Conservation (phyloP, 2,797 vertebrate species). For the Artibeus jamaicensis region DNA sequence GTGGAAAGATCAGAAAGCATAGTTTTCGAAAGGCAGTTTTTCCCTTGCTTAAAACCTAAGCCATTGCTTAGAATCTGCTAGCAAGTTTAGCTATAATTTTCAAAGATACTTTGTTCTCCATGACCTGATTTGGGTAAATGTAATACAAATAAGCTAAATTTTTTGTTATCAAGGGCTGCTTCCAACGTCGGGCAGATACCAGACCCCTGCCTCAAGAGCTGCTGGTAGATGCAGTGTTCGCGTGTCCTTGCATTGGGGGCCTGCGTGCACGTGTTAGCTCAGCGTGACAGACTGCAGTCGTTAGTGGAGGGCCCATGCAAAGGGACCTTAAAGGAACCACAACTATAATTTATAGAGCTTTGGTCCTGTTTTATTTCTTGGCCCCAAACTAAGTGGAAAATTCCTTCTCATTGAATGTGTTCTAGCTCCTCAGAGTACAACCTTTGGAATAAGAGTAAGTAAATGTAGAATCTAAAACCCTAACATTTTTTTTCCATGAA, state of each 20-base stretch:
- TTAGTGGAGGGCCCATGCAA: not conserved
- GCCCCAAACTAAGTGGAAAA: conserved; percentile 33
- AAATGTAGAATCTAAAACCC: conserved; percentile 34
- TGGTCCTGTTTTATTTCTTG: conserved; percentile 9
- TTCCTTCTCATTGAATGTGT: conserved; percentile 33
- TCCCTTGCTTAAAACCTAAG: conserved; percentile 47
- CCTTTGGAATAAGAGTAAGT: conserved; percentile 48
- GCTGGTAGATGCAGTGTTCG: not conserved
- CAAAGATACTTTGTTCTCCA: conserved; percentile 40
- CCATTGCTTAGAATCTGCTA: conserved; percentile 25
- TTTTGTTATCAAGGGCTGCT: conserved; percentile 49
- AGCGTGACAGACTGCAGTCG: not conserved
- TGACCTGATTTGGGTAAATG: conserved; percentile 44
- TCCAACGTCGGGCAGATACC: conserved; percentile 38
- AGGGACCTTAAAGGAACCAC: conserved; percentile 37
- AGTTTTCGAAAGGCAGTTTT: conserved; percentile 61
- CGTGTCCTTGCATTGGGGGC: not conserved
- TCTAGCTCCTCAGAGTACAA: conserved; percentile 34
- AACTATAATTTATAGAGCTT: conserved; percentile 13
- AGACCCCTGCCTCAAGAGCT: conserved; percentile 34
- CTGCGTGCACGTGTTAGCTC: not conserved
- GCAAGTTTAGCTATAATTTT: conserved; percentile 52
- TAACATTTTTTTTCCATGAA: conserved; percentile 63
- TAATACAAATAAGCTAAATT: not conserved
- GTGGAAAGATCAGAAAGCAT: conserved; percentile 61